Base-by-base conservation (phyloP, 1,140 invertebrate species). In the Rhopalosiphum maidis region DNA sequence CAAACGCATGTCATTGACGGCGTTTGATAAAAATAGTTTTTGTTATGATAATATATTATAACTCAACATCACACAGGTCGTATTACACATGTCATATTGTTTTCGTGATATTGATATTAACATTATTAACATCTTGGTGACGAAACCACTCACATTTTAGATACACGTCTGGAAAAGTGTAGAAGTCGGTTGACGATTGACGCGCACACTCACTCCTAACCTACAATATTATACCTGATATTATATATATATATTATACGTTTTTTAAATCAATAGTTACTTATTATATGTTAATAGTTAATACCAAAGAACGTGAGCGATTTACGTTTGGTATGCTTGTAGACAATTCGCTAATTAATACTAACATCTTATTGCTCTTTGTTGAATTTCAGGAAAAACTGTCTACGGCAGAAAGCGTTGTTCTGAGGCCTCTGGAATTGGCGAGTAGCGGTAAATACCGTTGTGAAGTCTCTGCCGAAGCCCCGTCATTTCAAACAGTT, bases 381-480 rank as follows among this genome's bases (percentile, higher is more conserved):
- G 37, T 37, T 30, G 25, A 5, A 54, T 89, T 89, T 54, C 96
- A 98, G 97, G 95, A 97, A 94, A 96, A 97, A 94, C 97, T 97
- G 94, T 97, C 97, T 11, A 97, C 97, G 94, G 97, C 97, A 85
- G 96, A 96, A 89, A 96, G 96, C 95, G 97, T 98, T 89, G 97
- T 97, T 60, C 95, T 98, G 93, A 96, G 96, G 94, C 96, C 97
- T 77, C 97, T 98, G 93, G 97, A 97, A 94, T 95, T 98, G 94
- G 96, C 97, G 95, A 97, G 97, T 90, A 97, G 96, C 51, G 98
- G 98, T 60, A 95, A 96, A 43, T 98, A 98, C 96, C 96, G 97
- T 94, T 98, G 98, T 95, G 97, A 98, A 95, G 97, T 98, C 93
- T 98, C 97, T 11, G 98, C 97, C 3, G 98, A 98, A 95, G 97